phyloP scores from a whole-genome alignment of 2,888 invertebrate genomes.

The Caenorhabditis sulstoni region DNA sequence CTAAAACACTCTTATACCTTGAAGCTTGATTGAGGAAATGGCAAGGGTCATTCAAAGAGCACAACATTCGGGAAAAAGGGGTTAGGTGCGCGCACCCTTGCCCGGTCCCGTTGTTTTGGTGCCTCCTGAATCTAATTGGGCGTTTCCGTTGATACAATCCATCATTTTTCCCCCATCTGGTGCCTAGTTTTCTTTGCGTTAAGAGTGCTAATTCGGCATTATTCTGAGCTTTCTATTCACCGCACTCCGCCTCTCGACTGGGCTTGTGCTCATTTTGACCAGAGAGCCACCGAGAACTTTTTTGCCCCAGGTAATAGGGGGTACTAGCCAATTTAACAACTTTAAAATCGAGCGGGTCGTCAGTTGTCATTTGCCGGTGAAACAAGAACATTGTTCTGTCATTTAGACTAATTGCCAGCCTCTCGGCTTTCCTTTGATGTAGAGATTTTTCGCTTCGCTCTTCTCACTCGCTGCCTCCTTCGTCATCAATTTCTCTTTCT shows the following conservation, averaged over 20 bases:
- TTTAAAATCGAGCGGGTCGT: not conserved
- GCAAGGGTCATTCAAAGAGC: too few species aligned
- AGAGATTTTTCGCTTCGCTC: not conserved
- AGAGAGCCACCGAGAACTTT: constrained; percentile 10
- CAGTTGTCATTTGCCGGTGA: constrained; percentile 40
- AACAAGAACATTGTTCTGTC: constrained; percentile 33
- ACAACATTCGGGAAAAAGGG: too few species aligned
- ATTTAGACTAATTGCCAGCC: constrained; percentile 34
- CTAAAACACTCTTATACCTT: too few species aligned
- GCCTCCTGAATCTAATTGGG: constrained; percentile 31
- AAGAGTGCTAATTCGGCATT: constrained; percentile 36
- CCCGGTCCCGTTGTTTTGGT: constrained; percentile 12
- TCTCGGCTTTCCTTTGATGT: not conserved
- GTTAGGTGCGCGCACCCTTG: not conserved
- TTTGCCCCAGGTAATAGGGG: too few species aligned
- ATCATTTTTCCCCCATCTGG: constrained; percentile 51
- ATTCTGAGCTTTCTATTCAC: constrained; percentile 20
- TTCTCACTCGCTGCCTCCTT: not conserved
- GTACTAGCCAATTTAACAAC: too few species aligned
- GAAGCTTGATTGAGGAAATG: too few species aligned
- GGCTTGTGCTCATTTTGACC: constrained; percentile 1
- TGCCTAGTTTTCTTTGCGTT: constrained; percentile 37
- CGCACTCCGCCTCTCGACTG: constrained; percentile 11
- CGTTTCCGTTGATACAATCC: constrained; percentile 29
- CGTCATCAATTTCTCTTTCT: constrained; percentile 7